A percentile compares a stretch with the other conserved stretches of the same genome.
Conservation (phyloP, 30 jellyfish, hydroid and myxozoan species). For the Cassiopea andromeda region DNA sequence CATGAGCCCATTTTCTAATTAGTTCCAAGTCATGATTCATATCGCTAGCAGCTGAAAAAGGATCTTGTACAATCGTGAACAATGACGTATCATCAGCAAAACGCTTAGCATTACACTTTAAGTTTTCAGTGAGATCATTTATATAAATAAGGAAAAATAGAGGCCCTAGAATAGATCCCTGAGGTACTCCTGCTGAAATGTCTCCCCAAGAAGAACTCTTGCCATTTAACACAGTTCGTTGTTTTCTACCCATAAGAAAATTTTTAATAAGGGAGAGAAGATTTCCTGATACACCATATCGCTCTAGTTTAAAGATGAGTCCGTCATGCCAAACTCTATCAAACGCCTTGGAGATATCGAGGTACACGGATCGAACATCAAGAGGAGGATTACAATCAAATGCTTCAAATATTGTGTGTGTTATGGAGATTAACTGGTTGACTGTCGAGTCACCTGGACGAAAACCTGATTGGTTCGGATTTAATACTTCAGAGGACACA, state of each 20-base stretch:
- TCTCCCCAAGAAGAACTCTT: slow-evolving; percentile 67
- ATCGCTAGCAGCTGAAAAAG: slow-evolving; percentile 63
- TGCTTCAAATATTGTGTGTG: slow-evolving; percentile 20
- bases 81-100: slow-evolving; percentile 56
- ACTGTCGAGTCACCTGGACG: slow-evolving; percentile 61
- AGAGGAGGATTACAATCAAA: slow-evolving; percentile 55
- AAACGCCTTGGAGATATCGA: slow-evolving; percentile 57
- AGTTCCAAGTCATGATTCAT: slow-evolving; percentile 60
- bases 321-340: slow-evolving; percentile 77
- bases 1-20: slow-evolving; percentile 64
- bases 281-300: slow-evolving; percentile 64
- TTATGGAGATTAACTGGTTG: slow-evolving; percentile 31
- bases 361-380: slow-evolving; percentile 51
- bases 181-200: slow-evolving; percentile 75
- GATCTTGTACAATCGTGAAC: slow-evolving; percentile 59
- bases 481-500: slow-evolving; percentile 11
- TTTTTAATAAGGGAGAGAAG: slow-evolving; percentile 32
- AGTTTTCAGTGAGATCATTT: slow-evolving; percentile 54
- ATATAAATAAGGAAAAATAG: slow-evolving; percentile 46
- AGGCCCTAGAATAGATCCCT: slow-evolving; percentile 75
- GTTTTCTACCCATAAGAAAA: slow-evolving; percentile 49
- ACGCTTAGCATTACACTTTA: slow-evolving; percentile 61
- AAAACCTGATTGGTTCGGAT: slow-evolving; percentile 47
- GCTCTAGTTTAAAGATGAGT: slow-evolving; percentile 53
- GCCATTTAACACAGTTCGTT: slow-evolving; percentile 62